Evolutionary conservation across 2,888 invertebrate genomes (phyloP).

Genomic region (Agonopterix subpropinquella): DNA sequence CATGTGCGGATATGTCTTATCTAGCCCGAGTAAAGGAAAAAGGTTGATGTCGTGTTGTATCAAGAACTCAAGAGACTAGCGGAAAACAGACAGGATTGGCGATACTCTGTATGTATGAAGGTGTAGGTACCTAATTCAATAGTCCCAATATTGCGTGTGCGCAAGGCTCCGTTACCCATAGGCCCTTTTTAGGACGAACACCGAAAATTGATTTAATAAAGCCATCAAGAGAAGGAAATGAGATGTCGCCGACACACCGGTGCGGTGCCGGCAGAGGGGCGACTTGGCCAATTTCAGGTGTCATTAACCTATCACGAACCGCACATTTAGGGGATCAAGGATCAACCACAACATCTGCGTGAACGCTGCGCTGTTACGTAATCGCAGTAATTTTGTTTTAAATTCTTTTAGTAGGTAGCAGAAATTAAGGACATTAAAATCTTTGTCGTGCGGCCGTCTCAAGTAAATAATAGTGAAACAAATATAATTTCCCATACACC

Average conservation of each 20-base stretch:
- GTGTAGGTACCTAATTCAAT: no score
- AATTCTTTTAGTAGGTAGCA: conserved; percentile 11
- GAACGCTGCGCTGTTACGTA: conserved; percentile 5
- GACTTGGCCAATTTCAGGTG: conserved; percentile 21
- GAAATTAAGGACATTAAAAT: background rate
- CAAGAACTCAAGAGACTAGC: no score
- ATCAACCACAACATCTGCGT: conserved; percentile 27
- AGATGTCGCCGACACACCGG: conserved; percentile 24
- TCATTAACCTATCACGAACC: conserved; percentile 20
- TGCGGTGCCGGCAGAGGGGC: background rate
- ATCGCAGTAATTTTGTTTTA: conserved; percentile 12
- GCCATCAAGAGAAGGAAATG: conserved; percentile 35
- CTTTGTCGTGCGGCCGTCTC: background rate
- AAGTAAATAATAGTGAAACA: no score
- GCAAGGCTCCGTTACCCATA: no score
- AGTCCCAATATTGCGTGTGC: background rate
- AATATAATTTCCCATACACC: no score
- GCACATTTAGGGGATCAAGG: conserved; percentile 17
- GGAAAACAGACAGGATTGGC: no score
- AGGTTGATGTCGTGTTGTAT: no score
- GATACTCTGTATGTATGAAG: no score
- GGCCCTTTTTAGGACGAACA: no score
- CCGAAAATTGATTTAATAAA: conserved; percentile 39
- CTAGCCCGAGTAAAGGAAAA: no score
- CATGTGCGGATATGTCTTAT: no score